Base-by-base conservation (phyloP, 2,888 invertebrate genomes). In the Lasioglossum lativentre region DNA sequence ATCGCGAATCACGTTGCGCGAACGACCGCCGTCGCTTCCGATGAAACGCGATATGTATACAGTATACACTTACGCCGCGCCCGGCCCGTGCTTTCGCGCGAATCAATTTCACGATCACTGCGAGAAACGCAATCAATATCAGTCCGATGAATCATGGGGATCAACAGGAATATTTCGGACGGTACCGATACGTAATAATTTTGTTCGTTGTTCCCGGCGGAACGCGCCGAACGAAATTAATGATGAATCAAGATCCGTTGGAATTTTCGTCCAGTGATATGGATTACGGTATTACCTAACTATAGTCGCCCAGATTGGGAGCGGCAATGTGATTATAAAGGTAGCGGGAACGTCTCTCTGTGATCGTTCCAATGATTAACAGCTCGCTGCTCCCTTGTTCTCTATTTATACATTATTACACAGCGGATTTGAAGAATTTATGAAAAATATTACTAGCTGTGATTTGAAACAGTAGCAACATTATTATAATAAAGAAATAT, bases 1-100 rank as follows among this genome's bases (percentile, higher is more conserved):
- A 77, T 80, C 77, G 38, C n/a, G 42, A 42, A 40, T 72, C 72
- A 68, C 52, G 45, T 8, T 66, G 83, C 52, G 59, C 52, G 68
- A 38, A 71, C 47, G 38, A 72, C 38, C 52, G 30, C 27, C 68
- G 59, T 73, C 70, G n/a, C 19, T 79, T 59, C 63, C 68, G 34
- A 52, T 47, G 30, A 8, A 63, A 40, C 73, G 72, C 52, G 52
- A 52, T 52, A n/a, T n/a, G n/a, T n/a, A n/a, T n/a, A n/a, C n/a
- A n/a, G n/a, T n/a, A n/a, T n/a, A 45, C 59, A 23, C n/a, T 34
- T 38, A 23, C n/a, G 5, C 30, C 16, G 19, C 19, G 34, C 34
- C 34, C 34, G 34, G 3, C 34, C 23, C 70, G 14, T 38, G 19
- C 14, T 45, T 59, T 23, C 72, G 34, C 47, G 42, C 42, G 56